Evolutionary conservation across 2,113 vertebrate species (phyloP), one percentile per base, ranked within the genome.

Genomic region (Rhabdomys dilectus): DNA sequence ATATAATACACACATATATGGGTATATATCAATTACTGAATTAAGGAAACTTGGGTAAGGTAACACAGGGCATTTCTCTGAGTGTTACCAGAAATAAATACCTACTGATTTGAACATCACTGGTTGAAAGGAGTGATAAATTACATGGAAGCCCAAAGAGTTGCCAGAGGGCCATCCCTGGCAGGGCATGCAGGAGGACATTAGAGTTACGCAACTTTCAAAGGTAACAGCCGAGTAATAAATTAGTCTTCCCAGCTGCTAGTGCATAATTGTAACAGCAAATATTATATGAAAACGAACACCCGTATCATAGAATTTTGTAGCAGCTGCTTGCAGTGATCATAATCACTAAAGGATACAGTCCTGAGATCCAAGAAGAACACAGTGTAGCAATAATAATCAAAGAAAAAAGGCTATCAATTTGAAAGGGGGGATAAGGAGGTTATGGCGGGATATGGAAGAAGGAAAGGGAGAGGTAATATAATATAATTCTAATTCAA

Each of bases 181-280:
- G 73, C 94, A 89, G 66, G 82, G 64, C 10, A 73, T 96, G 45
- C 36, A 94, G 95, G 48, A 95, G 66, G 11, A 84, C 51, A 58
- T 75, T 96, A 94, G 91, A 62, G 39, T 92, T 98, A 60, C 75
- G 95, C 97, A 89, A 97, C 96, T 56, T 97, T 98, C 96, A 91
- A 60, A 15, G 89, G 29, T 88, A 76, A 84, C 89, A 97, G 42
- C 82, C 88, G 68, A 94, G 39, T 93, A 97, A 96, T 98, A 98
- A 98, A 97, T 98, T 97, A 96, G 78, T 93, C 91, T 91, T 62
- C 95, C 53, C 95, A 97, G 95, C 77, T 97, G 93, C 45, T 95
- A 93, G 86, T 84, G 36, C 73, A 85, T 96, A 78, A 96, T 94
- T 92, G 64, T 94, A 98, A 97, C 70, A 97, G 66, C 95, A 97